Percentiles rank a stretch among this genome's conserved stretches.
Conservation (phyloP, 1,140 invertebrate species). For the Drosophila leontia region DNA sequence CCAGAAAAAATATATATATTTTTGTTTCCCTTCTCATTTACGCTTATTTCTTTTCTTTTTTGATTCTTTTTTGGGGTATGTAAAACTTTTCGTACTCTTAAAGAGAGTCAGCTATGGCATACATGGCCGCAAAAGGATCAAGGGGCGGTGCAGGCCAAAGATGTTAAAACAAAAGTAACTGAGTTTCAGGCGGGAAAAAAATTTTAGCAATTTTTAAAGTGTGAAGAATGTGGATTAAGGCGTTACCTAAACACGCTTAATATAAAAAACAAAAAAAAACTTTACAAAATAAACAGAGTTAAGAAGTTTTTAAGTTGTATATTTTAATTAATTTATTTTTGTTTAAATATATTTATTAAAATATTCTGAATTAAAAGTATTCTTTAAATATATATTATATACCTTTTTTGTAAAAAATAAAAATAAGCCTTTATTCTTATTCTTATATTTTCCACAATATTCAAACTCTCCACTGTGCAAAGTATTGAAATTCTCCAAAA, state of each 20-base stretch:
- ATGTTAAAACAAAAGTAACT: slow-evolving; percentile 54
- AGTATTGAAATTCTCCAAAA: slow-evolving; percentile 21
- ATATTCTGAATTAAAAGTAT: too few species aligned
- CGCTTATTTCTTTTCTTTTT: background rate
- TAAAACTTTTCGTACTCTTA: slow-evolving; percentile 34
- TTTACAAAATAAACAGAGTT: too few species aligned
- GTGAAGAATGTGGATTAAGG: too few species aligned
- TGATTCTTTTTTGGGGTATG: slow-evolving; percentile 2
- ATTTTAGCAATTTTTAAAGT: background rate
- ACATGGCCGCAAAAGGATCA: slow-evolving; percentile 22
- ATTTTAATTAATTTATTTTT: too few species aligned
- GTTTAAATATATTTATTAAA: too few species aligned
- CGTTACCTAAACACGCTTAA: too few species aligned
- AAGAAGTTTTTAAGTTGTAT: too few species aligned
- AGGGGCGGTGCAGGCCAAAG: background rate
- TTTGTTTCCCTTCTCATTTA: slow-evolving; percentile 16
- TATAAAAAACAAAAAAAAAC: too few species aligned
- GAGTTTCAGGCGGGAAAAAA: slow-evolving; percentile 54
- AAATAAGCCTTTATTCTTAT: background rate
- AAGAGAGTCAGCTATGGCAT: slow-evolving; percentile 28
- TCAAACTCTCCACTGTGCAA: background rate
- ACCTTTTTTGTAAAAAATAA: background rate
- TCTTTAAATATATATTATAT: background rate
- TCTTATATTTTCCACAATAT: background rate
- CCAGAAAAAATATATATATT: slow-evolving; percentile 53